A percentile compares a stretch with the other conserved stretches of the same genome.
Conservation (phyloP, 2,888 invertebrate genomes). For the Liodrosophila aerea region DNA sequence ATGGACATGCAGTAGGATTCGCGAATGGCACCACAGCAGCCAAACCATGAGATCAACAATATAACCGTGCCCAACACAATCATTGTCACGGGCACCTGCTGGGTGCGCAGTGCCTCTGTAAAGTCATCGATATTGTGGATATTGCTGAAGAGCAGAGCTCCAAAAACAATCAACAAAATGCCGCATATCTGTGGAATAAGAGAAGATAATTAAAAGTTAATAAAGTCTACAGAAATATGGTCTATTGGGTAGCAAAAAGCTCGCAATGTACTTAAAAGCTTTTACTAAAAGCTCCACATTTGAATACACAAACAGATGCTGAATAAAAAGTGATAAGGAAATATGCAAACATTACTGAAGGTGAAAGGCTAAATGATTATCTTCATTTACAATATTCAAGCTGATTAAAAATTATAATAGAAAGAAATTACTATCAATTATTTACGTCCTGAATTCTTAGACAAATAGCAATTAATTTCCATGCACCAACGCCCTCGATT, state of each 20-base stretch:
- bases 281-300: neutral
- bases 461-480: no score
- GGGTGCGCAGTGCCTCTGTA: slow-evolving; percentile 83
- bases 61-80: slow-evolving; percentile 88
- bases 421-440: no score
- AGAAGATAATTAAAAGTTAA: no score
- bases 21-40: slow-evolving; percentile 94
- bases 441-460: no score
- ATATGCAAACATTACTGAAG: no score
- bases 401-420: no score
- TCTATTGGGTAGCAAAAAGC: slow-evolving; percentile 40
- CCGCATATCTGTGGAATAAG: slow-evolving; percentile 86
- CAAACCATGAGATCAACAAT: slow-evolving; percentile 93
- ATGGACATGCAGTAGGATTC: slow-evolving; percentile 95
- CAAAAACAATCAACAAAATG: slow-evolving; percentile 87
- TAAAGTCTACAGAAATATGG: slow-evolving; percentile 4
- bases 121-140: slow-evolving; percentile 84
- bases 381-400: no score
- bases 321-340: no score
- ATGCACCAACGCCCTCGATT: no score
- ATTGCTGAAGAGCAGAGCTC: slow-evolving; percentile 86
- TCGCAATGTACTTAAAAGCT: no score
- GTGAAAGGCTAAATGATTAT: no score
- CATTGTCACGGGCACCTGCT: slow-evolving; percentile 86
- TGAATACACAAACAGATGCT: neutral